A percentile compares a stretch with the other conserved stretches of the same genome.
phyloP scores from a whole-genome alignment of 2,113 vertebrate genomes.

The Daphoenositta chrysoptera region DNA sequence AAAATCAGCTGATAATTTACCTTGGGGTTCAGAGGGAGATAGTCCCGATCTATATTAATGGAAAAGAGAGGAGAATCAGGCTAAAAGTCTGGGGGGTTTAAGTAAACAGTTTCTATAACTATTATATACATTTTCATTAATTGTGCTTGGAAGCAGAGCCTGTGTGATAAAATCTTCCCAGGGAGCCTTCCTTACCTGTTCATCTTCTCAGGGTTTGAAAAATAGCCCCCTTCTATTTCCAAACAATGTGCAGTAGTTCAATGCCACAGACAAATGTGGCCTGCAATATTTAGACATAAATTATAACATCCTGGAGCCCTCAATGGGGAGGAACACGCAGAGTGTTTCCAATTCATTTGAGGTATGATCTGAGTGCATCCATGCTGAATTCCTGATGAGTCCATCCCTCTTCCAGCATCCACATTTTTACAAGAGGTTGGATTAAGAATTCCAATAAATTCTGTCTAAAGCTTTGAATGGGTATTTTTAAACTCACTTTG shows the following conservation, averaged over 20 bases:
- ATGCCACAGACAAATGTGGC: slow-evolving; percentile 30
- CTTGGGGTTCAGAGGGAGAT: background rate
- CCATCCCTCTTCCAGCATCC: background rate
- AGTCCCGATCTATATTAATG: background rate
- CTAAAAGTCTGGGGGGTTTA: background rate
- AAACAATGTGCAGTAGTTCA: slow-evolving; percentile 52
- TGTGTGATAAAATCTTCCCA: slow-evolving; percentile 19
- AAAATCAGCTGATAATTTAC: slow-evolving; percentile 23
- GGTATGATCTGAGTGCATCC: background rate
- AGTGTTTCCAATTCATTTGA: background rate
- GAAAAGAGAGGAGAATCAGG: background rate
- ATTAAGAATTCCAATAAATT: background rate
- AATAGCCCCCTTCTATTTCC: slow-evolving; percentile 32
- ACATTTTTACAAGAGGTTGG: background rate
- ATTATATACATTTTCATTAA: slow-evolving; percentile 31
- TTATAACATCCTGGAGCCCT: background rate
- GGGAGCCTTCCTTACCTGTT: slow-evolving; percentile 2
- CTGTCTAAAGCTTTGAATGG: background rate
- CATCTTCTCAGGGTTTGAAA: slow-evolving; percentile 33
- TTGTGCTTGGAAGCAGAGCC: background rate
- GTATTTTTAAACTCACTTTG: background rate
- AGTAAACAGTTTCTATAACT: background rate
- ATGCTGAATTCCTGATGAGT: background rate
- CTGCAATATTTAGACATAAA: slow-evolving; percentile 26
- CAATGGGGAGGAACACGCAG: background rate